These are phyloP conservation scores for Vimba vimba DNA, from an alignment of 2,113 vertebrate species.

Conservation along the genomic window DNA sequence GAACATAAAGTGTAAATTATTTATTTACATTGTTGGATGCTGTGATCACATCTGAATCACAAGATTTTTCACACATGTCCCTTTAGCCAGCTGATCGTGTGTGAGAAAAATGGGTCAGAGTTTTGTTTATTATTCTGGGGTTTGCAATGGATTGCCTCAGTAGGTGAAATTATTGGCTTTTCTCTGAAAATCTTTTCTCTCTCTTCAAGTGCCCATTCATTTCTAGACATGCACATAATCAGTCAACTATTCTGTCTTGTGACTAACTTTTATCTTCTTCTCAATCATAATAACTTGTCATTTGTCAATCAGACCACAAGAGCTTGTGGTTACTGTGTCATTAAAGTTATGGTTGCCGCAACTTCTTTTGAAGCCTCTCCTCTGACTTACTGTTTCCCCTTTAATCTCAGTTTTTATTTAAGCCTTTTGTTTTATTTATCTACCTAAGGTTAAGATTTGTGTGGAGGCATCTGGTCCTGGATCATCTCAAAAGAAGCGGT, in stretches of 20 bases:
- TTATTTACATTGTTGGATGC: neutral
- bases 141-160: constrained; percentile 9
- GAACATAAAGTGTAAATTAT: neutral
- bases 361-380: neutral
- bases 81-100: constrained; percentile 1
- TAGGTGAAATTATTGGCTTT: constrained; percentile 17
- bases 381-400: neutral
- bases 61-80: neutral
- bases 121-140: constrained; percentile 1
- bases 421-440: neutral
- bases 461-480: constrained; percentile 15
- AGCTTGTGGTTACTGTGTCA: neutral
- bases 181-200: neutral
- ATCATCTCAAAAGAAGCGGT: constrained; percentile 40
- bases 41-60: neutral
- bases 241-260: neutral
- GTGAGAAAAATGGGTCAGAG: constrained; percentile 3
- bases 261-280: neutral
- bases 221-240: neutral
- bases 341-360: neutral
- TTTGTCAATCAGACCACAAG: neutral
- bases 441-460: constrained; percentile 17
- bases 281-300: constrained; percentile 35
- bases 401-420: neutral
- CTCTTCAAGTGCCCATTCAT: neutral